Conservation (phyloP, 1,140 invertebrate species). For the Bemisia tabaci region DNA sequence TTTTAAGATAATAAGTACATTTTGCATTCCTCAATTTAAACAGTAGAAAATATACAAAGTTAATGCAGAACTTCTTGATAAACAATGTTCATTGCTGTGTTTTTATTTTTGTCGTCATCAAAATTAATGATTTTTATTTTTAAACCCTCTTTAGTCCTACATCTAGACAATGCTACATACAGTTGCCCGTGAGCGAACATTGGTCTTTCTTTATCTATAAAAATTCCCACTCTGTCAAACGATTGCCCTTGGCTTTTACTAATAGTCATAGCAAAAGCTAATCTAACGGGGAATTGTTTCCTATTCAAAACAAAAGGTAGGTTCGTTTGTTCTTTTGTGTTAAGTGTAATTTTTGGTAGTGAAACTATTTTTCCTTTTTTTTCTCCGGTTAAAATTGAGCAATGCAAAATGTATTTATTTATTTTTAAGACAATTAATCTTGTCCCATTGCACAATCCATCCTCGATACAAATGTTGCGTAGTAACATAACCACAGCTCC, state of each 20-base stretch:
- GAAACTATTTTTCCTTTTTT: background rate
- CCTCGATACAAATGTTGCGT: background rate
- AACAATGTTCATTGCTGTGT: background rate
- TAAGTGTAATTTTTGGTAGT: background rate
- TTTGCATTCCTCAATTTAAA: too few relatives aligned
- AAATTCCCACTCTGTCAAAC: slow-evolving; percentile 12
- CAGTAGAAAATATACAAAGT: too few relatives aligned
- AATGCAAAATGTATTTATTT: background rate
- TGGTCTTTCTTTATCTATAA: slow-evolving; percentile 3
- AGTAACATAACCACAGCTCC: background rate
- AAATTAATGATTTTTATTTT: background rate
- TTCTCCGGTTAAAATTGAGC: background rate
- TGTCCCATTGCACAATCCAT: slow-evolving; percentile 1
- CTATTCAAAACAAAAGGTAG: background rate
- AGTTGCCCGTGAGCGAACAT: slow-evolving; percentile 13
- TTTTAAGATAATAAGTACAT: too few relatives aligned
- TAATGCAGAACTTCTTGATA: background rate
- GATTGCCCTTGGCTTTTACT: slow-evolving; percentile 32
- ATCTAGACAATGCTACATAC: slow-evolving; percentile 13
- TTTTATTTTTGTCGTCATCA: background rate
- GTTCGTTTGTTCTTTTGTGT: background rate
- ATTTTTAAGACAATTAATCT: background rate
- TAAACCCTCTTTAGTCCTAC: background rate
- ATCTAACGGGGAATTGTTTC: slow-evolving; percentile 27
- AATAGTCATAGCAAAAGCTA: slow-evolving; percentile 38